A percentile compares a stretch with the other conserved stretches of the same genome.
Conservation (phyloP, 2,888 invertebrate species). For the Trichopria drosophilae region DNA sequence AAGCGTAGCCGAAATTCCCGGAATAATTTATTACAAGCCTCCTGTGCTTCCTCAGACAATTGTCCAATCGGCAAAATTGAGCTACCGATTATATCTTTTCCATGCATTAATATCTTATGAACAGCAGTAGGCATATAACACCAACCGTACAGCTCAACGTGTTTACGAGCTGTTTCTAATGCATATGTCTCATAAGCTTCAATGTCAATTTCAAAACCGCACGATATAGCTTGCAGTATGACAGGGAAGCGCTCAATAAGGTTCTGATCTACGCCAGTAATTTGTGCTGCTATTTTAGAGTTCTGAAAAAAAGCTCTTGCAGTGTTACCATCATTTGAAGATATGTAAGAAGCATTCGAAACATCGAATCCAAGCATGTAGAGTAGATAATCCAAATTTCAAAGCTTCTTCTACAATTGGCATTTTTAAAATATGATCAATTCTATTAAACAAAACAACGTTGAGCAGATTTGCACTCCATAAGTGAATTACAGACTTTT, state of each 20-base stretch:
- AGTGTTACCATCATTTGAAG: neutral
- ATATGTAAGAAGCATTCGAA: too few species aligned
- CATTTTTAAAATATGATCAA: neutral
- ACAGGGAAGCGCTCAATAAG: neutral
- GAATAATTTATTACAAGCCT: neutral
- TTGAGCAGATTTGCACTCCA: neutral
- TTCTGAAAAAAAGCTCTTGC: neutral
- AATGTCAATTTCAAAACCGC: constrained; percentile 1
- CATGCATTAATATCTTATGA: neutral
- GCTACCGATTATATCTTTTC: neutral
- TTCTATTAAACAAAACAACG: neutral
- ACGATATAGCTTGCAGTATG: neutral
- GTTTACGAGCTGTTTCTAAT: neutral
- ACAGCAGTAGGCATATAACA: constrained; percentile 1
- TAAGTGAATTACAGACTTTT: constrained; percentile 1
- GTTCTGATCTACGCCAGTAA: neutral
- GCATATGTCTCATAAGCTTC: neutral
- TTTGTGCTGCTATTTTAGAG: neutral
- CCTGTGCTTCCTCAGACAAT: constrained; percentile 14
- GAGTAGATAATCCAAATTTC: too few species aligned
- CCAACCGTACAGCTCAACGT: neutral
- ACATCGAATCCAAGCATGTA: too few species aligned
- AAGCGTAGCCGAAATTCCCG: neutral
- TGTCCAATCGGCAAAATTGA: neutral
- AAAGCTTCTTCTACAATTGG: neutral